Conservation (phyloP, 2,888 invertebrate species). For the Encarsia formosa region DNA sequence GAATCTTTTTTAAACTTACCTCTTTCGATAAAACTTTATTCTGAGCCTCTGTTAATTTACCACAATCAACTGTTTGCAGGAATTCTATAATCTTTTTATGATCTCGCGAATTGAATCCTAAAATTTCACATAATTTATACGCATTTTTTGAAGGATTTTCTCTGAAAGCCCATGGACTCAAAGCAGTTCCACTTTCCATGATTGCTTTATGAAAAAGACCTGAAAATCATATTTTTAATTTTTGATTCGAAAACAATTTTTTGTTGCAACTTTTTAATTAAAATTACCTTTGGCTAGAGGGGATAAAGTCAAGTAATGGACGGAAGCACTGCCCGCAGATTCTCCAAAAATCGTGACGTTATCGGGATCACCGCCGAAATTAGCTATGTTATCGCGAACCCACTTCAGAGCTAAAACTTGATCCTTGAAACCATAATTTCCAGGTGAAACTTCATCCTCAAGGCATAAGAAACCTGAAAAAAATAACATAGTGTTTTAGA, state of each 20-base stretch:
- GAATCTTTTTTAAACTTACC: slow-evolving; percentile 16
- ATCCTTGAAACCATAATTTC: slow-evolving; percentile 39
- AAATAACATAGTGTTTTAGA: too few relatives aligned
- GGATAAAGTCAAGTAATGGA: slow-evolving; percentile 31
- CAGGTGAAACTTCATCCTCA: slow-evolving; percentile 30
- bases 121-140: slow-evolving; percentile 29
- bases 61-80: slow-evolving; percentile 33
- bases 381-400: slow-evolving; percentile 32
- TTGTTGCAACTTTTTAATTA: not conserved
- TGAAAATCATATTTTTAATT: slow-evolving; percentile 19
- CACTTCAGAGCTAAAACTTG: slow-evolving; percentile 35
- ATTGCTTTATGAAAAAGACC: slow-evolving; percentile 45
- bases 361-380: slow-evolving; percentile 35
- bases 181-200: slow-evolving; percentile 37
- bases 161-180: slow-evolving; percentile 34
- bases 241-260: not conserved
- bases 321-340: slow-evolving; percentile 34
- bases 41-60: slow-evolving; percentile 29
- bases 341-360: slow-evolving; percentile 37
- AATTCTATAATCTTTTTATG: slow-evolving; percentile 36
- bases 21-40: slow-evolving; percentile 10
- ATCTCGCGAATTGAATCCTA: slow-evolving; percentile 35
- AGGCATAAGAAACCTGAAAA: slow-evolving; percentile 33
- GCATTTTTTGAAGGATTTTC: slow-evolving; percentile 27
- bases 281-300: slow-evolving; percentile 29